phyloP scores from a whole-genome alignment of 2,888 invertebrate genomes.

The Alitta virens region DNA sequence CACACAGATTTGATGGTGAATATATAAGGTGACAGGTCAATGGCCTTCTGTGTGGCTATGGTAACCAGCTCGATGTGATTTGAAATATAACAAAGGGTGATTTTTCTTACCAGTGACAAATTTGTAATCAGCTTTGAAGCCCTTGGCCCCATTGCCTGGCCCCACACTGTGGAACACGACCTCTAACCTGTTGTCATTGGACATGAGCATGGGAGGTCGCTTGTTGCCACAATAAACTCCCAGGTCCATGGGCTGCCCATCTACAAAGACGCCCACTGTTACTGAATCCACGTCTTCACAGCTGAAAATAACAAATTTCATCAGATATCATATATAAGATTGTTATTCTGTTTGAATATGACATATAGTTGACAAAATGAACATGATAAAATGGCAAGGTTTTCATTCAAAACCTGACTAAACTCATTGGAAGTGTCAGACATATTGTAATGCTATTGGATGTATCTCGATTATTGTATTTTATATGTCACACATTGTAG shows the following conservation, averaged over 20 bases:
- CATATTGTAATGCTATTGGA: too few relatives aligned
- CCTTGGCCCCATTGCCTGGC: constrained; percentile 61
- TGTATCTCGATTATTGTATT: too few relatives aligned
- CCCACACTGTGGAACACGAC: constrained; percentile 76
- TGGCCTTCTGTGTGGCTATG: too few relatives aligned
- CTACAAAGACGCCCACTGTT: constrained; percentile 77
- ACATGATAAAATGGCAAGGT: neutral
- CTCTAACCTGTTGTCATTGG: constrained; percentile 80
- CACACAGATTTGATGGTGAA: too few relatives aligned
- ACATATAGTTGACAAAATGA: neutral
- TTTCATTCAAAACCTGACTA: neutral
- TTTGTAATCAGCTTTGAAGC: constrained; percentile 83
- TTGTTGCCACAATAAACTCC: constrained; percentile 83
- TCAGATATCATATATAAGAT: neutral
- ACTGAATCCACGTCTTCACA: constrained; percentile 68
- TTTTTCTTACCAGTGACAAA: constrained; percentile 91
- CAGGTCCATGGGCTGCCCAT: constrained; percentile 80
- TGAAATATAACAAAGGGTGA: too few relatives aligned
- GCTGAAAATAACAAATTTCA: constrained; percentile 35
- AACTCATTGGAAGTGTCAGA: too few relatives aligned
- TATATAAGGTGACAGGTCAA: too few relatives aligned
- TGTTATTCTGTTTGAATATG: neutral
- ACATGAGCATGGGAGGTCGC: constrained; percentile 87
- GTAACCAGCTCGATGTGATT: too few relatives aligned
- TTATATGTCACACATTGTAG: too few relatives aligned